Percentiles rank a stretch among this genome's conserved stretches.
Conservation (phyloP, 2,113 vertebrate genomes). For the Thamnaconus septentrionalis region DNA sequence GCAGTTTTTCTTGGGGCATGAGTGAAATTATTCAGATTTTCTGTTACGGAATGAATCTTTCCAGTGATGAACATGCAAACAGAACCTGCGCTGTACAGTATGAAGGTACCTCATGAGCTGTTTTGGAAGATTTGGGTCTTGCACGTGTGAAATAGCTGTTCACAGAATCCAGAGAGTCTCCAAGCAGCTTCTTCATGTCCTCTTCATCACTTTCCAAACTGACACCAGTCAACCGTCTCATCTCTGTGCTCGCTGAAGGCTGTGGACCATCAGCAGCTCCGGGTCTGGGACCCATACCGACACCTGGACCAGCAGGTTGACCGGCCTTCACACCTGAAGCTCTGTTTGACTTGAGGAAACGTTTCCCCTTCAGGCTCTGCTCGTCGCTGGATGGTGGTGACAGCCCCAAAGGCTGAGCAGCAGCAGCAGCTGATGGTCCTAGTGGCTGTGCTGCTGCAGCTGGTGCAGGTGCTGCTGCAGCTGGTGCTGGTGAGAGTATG, state of each 20-base stretch:
- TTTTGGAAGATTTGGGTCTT: constrained; percentile 25
- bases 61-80: not conserved
- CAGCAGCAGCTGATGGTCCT: too few species aligned
- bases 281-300: constrained; percentile 4
- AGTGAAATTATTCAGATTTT: too few species aligned
- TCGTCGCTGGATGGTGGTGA: constrained; percentile 37
- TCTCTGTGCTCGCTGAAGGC: not conserved
- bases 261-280: not conserved
- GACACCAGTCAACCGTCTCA: constrained; percentile 15
- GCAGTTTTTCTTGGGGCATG: too few species aligned
- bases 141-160: constrained; percentile 14
- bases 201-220: constrained; percentile 78
- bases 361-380: constrained; percentile 16
- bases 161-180: constrained; percentile 58
- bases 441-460: too few species aligned
- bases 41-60: not conserved
- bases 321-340: not conserved
- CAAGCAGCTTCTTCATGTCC: constrained; percentile 69
- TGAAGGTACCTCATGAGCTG: constrained; percentile 32
- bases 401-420: not conserved
- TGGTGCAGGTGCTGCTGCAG: too few species aligned
- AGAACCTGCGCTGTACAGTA: not conserved
- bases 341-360: constrained; percentile 70
- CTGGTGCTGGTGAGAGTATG: not conserved
- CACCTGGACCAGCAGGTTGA: not conserved